phyloP scores from a whole-genome alignment of 2,797 vertebrate genomes.

The Emys orbicularis region DNA sequence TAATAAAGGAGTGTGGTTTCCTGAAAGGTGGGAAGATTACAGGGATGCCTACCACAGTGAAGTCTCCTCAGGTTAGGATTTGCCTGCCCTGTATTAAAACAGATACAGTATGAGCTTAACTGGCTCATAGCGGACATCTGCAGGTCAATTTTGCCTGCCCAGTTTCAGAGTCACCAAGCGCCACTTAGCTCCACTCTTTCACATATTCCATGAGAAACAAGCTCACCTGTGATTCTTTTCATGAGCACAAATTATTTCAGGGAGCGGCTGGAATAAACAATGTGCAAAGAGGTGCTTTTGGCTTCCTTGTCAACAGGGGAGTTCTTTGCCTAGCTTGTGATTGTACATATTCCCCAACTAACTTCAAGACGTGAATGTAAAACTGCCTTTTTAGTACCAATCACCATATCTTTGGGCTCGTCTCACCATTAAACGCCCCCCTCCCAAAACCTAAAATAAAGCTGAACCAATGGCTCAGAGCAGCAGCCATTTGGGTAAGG shows the following conservation, averaged over 20 bases:
- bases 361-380: background rate
- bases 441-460: background rate
- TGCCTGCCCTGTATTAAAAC: background rate
- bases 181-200: background rate
- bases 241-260: background rate
- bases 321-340: background rate
- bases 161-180: background rate
- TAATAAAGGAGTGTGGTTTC: background rate
- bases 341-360: too few relatives aligned
- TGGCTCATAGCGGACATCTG: too few relatives aligned
- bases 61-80: background rate
- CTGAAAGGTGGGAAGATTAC: background rate
- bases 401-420: background rate
- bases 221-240: background rate
- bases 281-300: background rate
- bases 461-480: background rate
- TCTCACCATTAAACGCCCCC: background rate
- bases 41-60: background rate
- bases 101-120: background rate
- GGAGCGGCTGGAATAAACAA: background rate
- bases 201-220: background rate
- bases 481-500: background rate
- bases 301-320: background rate
- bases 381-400: background rate
- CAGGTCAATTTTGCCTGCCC: background rate